Percentiles rank a stretch among this genome's conserved stretches.
Conservation (phyloP, 2,888 invertebrate genomes). For the Aphidoletes aphidimyza region DNA sequence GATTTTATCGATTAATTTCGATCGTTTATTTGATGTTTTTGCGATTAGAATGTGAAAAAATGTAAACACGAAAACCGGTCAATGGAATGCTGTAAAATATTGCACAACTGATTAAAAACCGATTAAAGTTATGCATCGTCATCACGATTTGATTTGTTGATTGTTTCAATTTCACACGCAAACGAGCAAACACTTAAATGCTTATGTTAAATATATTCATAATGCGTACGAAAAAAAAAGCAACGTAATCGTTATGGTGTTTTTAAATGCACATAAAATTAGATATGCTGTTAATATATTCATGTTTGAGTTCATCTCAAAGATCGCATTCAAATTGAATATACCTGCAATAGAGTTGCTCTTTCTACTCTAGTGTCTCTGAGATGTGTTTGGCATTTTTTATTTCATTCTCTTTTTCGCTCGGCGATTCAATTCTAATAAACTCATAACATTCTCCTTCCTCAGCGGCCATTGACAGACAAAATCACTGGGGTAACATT, state of each 20-base stretch:
- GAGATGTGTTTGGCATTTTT: no score
- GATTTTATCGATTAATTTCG: neutral
- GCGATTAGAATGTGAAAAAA: neutral
- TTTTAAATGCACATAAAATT: constrained; percentile 26
- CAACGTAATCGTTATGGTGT: neutral
- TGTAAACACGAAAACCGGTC: neutral
- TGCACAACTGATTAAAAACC: neutral
- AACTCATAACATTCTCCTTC: no score
- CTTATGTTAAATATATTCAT: no score
- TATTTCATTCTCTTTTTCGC: no score
- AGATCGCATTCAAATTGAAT: neutral
- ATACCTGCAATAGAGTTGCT: no score
- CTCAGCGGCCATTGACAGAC: neutral
- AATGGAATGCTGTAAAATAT: neutral
- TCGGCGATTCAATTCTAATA: no score
- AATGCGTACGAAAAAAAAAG: no score
- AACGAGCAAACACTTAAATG: neutral
- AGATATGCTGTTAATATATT: neutral
- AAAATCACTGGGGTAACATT: neutral
- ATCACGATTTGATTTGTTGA: neutral
- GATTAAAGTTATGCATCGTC: neutral
- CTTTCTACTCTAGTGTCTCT: no score
- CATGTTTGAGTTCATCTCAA: neutral
- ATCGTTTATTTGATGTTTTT: neutral
- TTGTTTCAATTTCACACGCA: neutral